phyloP scores from a whole-genome alignment of 2,113 vertebrate genomes.

The Turnix velox region DNA sequence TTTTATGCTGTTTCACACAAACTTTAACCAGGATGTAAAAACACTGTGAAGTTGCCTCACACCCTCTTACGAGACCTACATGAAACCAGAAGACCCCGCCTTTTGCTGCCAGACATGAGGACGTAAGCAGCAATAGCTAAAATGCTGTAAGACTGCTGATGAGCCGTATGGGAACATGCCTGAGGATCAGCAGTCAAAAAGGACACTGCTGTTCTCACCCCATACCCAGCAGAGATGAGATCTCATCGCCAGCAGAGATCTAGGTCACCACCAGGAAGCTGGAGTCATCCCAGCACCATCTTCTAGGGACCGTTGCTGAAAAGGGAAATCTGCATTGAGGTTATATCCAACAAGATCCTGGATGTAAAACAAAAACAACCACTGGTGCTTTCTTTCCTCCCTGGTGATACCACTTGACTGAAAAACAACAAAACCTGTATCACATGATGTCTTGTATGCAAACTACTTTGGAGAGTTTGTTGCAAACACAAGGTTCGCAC shows the following conservation, averaged over 20 bases:
- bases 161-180: neutral
- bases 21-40: neutral
- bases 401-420: neutral
- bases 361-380: neutral
- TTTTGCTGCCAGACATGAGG: neutral
- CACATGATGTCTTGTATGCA: accelerated
- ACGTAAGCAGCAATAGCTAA: neutral
- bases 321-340: neutral
- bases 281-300: neutral
- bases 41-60: neutral
- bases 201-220: neutral
- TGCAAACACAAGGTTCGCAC: neutral
- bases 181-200: accelerated
- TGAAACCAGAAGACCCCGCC: neutral
- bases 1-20: conserved; percentile 14
- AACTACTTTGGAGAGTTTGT: neutral
- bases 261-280: conserved; percentile 26
- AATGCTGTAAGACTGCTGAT: neutral
- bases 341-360: neutral
- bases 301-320: neutral
- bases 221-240: neutral
- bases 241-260: neutral
- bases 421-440: neutral
- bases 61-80: neutral
- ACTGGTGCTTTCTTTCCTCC: neutral